Conservation (phyloP, 2,888 invertebrate genomes). For the Amaurobius ferox region DNA sequence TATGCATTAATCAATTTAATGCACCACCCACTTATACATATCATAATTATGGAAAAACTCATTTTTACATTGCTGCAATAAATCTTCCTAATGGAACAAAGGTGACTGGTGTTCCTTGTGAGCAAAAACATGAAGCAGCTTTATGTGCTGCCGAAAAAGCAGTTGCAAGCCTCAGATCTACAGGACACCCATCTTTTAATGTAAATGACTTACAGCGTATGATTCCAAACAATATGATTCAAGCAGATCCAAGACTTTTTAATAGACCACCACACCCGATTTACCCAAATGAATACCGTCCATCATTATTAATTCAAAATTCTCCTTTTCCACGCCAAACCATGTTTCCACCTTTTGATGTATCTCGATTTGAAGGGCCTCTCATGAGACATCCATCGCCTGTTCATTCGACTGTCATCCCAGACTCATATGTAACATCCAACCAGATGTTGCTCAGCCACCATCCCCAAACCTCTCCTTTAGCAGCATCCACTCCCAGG, state of each 20-base stretch:
- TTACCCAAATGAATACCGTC: slow-evolving; percentile 7
- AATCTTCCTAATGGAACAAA: slow-evolving; percentile 49
- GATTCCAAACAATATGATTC: slow-evolving; percentile 8
- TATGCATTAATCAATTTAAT: slow-evolving; percentile 24
- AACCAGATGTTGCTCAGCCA: slow-evolving; percentile 23
- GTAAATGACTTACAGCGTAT: neutral
- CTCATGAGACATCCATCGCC: slow-evolving; percentile 47
- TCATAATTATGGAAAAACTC: slow-evolving; percentile 31
- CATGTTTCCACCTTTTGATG: slow-evolving; percentile 17
- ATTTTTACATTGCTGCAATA: slow-evolving; percentile 35
- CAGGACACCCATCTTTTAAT: neutral
- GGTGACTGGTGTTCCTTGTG: slow-evolving; percentile 40
- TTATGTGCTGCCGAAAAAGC: slow-evolving; percentile 59
- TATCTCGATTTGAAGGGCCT: slow-evolving; percentile 27
- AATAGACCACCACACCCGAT: neutral
- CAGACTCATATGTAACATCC: slow-evolving; percentile 55
- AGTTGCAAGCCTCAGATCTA: slow-evolving; percentile 23
- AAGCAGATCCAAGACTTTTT: neutral
- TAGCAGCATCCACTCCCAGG: neutral
- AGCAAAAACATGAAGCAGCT: slow-evolving; percentile 41
- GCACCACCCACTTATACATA: slow-evolving; percentile 42
- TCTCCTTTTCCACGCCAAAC: slow-evolving; percentile 10
- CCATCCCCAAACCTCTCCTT: neutral
- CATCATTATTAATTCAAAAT: neutral
- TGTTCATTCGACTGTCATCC: slow-evolving; percentile 22